Conservation (phyloP, 2,113 vertebrate species). For the Axis porcinus region DNA sequence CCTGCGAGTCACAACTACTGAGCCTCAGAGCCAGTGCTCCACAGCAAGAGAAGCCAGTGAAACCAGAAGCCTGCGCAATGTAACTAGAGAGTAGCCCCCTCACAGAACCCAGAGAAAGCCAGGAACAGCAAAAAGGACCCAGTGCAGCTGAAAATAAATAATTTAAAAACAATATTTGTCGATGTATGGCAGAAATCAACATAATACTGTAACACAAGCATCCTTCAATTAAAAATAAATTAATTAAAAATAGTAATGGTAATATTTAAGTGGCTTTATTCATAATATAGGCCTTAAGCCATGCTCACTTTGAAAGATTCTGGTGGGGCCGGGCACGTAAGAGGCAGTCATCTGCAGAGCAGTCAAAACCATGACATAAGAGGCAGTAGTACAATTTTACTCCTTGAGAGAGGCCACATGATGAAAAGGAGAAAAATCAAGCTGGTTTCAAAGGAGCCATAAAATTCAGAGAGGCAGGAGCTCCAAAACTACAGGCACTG, state of each 20-base stretch:
- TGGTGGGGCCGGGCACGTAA: not conserved
- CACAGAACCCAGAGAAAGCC: not conserved
- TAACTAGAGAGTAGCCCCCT: not conserved
- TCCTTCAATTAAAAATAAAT: not conserved
- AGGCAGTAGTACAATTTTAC: not conserved
- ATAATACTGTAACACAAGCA: accelerated
- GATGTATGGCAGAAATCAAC: not conserved
- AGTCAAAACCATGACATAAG: not conserved
- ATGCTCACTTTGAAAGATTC: not conserved
- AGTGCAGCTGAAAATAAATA: not conserved
- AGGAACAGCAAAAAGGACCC: not conserved
- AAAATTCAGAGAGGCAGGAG: not conserved
- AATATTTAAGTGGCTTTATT: not conserved
- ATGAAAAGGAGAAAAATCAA: not conserved
- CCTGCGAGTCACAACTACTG: not conserved
- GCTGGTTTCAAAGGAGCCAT: not conserved
- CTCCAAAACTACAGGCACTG: not conserved
- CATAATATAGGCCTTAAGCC: not conserved
- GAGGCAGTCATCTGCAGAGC: not conserved
- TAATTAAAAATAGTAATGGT: not conserved
- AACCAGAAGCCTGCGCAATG: not conserved
- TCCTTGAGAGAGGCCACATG: not conserved
- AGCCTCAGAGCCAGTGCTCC: not conserved
- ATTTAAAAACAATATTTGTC: not conserved
- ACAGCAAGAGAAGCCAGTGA: not conserved